A percentile compares a stretch with the other conserved stretches of the same genome.
These are phyloP conservation scores for Ariopsis seemanni DNA, from an alignment of 2,113 vertebrate species.

Conservation along the genomic window DNA sequence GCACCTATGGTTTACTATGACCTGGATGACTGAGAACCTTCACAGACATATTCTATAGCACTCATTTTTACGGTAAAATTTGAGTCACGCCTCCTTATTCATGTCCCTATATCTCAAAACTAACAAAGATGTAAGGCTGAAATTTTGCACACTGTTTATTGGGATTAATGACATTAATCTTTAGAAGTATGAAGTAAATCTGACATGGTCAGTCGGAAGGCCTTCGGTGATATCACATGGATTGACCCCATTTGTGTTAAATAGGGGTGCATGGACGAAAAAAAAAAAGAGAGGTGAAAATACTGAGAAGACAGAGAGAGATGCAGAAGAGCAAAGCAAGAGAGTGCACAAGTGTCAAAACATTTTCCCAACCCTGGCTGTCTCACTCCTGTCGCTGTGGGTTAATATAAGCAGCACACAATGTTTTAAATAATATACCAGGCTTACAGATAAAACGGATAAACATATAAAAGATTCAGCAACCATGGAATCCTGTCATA, in stretches of 20 bases:
- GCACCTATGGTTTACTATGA: too few species aligned
- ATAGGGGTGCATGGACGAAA: conserved; percentile 11
- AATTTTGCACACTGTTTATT: too few species aligned
- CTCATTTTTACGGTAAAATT: too few species aligned
- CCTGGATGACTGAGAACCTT: too few species aligned
- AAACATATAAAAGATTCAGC: conserved; percentile 75
- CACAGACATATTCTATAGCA: too few species aligned
- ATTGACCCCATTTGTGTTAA: background rate
- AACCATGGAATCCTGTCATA: conserved; percentile 58
- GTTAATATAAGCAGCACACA: conserved; percentile 65
- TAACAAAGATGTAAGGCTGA: too few species aligned
- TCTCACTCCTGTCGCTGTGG: conserved; percentile 62
- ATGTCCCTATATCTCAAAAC: too few species aligned
- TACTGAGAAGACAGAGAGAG: conserved; percentile 47
- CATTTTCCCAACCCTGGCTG: conserved; percentile 49
- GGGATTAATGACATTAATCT: too few species aligned
- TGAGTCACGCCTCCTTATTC: too few species aligned
- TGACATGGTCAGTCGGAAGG: too few species aligned
- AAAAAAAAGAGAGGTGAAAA: conserved; percentile 14
- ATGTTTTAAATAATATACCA: conserved; percentile 70
- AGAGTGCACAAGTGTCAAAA: conserved; percentile 33
- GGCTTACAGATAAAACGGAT: conserved; percentile 70
- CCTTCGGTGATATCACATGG: too few species aligned
- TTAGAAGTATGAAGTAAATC: too few species aligned
- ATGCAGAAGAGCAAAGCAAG: conserved; percentile 47